A percentile compares a stretch with the other conserved stretches of the same genome.
Conservation (phyloP, 2,113 vertebrate species). For the Balaeniceps rex region DNA sequence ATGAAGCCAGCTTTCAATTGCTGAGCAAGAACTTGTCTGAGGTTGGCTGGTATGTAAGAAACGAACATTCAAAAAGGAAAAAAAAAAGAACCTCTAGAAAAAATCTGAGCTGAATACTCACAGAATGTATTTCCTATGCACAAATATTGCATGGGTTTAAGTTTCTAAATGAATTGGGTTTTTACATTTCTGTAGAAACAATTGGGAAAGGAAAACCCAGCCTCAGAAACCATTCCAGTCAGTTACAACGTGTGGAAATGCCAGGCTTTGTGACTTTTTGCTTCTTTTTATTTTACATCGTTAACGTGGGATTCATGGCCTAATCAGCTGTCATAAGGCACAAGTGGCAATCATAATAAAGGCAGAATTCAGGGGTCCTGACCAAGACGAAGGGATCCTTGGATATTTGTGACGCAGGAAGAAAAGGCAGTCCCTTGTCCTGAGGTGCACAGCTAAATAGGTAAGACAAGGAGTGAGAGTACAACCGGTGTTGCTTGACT, state of each 20-base stretch:
- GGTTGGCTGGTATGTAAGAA: not conserved
- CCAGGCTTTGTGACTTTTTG: not conserved
- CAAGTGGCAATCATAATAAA: not conserved
- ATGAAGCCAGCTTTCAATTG: not conserved
- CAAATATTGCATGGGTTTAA: not conserved
- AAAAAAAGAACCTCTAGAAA: not conserved
- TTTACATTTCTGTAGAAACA: not conserved
- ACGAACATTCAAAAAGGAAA: not conserved
- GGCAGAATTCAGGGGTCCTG: not conserved
- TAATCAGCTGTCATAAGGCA: not conserved
- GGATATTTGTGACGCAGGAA: not conserved
- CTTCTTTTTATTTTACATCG: not conserved
- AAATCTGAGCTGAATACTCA: not conserved
- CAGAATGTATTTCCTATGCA: not conserved
- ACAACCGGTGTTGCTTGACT: not conserved
- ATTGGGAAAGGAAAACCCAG: not conserved
- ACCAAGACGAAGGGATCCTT: not conserved
- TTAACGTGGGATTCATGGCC: not conserved
- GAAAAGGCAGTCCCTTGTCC: not conserved
- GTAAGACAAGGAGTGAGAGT: not conserved
- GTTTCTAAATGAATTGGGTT: not conserved
- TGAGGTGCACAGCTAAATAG: too few species aligned
- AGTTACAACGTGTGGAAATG: not conserved
- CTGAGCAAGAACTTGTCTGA: not conserved
- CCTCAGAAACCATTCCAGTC: not conserved